Base-by-base conservation (phyloP, 64 coral and sea anemone species). In the Dendrophyllia cribrosa region DNA sequence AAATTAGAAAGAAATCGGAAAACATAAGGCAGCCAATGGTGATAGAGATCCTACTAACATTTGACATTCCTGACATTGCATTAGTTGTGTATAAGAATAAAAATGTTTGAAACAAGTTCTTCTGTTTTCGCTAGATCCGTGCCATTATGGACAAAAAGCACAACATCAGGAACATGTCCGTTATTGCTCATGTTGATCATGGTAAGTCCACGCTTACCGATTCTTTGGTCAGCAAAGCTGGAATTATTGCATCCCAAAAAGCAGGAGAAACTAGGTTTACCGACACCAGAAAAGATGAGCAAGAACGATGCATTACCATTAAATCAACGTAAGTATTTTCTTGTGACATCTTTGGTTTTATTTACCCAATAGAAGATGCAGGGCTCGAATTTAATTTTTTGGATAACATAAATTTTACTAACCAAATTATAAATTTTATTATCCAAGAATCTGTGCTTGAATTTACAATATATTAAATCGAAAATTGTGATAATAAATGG, bases 111-210 rank as follows among this genome's bases (percentile, higher is more conserved):
- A 11, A 55, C 26, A 25, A 58, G 19, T 23, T 47, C 34, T 51
- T 74, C 49, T 70, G 7, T 47, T 56, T 11, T 20, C 74, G 9
- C 15, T 93, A 98, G 96, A 98, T 98, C 87, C 96, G 96, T 93
- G 66, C 23, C 74, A 95, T 98, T 76, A 98, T 98, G 96, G 96
- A 98, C 63, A 98, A 96, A 75, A 98, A 98, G 61, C 79, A 92
- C 16, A 98, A 98, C 47, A 98, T 98, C 74, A 73, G 96, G 5
- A 98, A 98, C 70, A 98, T 98, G 96, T 98, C 96, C 56, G 96
- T 98, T 47, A 98, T 98, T 91, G 96, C 96, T 49, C 96, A 98
- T 88, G 96, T 98, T 51, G 96, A 98, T 65, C 96, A 98, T 93
- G 96, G 96, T 6, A 98, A 98, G 70, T 98, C 96, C 10, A 98